A percentile compares a stretch with the other conserved stretches of the same genome.
Conservation (phyloP, 2,113 vertebrate genomes). For the Dromiciops gliroides region DNA sequence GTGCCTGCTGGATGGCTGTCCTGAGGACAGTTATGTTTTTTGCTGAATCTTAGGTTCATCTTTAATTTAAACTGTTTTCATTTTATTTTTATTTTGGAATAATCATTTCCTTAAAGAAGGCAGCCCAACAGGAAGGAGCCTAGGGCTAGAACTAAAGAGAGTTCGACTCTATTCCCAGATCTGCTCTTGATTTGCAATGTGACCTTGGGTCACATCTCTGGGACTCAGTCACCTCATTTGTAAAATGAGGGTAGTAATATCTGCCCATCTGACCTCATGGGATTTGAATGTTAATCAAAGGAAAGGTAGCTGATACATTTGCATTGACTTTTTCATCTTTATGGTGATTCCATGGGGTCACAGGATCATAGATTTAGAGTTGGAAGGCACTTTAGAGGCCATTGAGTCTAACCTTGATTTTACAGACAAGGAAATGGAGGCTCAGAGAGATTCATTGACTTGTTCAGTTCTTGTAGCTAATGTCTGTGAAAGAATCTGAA, state of each 20-base stretch:
- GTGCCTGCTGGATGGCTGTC: not conserved
- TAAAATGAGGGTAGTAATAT: not conserved
- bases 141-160: not conserved
- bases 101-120: not conserved
- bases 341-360: not conserved
- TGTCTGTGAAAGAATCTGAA: not conserved
- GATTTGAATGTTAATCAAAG: not conserved
- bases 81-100: not conserved
- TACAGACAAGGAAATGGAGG: not conserved
- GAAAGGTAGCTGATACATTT: not conserved
- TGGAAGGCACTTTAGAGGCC: not conserved
- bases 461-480: not conserved
- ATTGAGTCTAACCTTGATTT: not conserved
- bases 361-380: not conserved
- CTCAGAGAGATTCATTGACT: not conserved
- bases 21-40: not conserved
- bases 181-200: not conserved
- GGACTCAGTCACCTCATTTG: not conserved
- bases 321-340: not conserved
- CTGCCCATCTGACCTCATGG: not conserved
- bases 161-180: not conserved
- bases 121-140: not conserved
- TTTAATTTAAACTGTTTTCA: not conserved
- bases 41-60: not conserved
- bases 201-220: not conserved